These are phyloP conservation scores for Meta bourneti DNA, from an alignment of 2,888 invertebrate species.

Conservation along the genomic window DNA sequence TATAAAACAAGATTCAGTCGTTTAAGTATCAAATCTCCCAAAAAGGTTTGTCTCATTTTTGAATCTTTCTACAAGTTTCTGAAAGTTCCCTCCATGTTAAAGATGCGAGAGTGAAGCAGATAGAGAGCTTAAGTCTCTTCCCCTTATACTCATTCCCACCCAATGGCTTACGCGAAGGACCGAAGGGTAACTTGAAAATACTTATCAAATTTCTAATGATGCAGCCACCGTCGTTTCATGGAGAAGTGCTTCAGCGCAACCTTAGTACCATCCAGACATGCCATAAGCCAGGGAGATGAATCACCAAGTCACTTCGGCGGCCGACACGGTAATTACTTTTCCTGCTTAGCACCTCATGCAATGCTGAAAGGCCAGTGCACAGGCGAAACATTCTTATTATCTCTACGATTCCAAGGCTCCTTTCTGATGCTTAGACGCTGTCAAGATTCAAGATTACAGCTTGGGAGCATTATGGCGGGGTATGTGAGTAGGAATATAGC, in stretches of 20 bases:
- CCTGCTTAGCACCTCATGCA: neutral
- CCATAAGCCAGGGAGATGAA: neutral
- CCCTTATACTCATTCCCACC: neutral
- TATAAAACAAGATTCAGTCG: neutral
- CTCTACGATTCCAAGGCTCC: neutral
- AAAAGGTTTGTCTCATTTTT: neutral
- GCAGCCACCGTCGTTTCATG: neutral
- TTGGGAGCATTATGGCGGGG: neutral
- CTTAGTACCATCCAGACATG: neutral
- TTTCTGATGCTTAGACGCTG: neutral
- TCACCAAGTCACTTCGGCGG: neutral
- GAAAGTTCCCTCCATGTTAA: neutral
- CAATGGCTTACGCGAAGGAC: neutral
- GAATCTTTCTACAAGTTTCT: neutral
- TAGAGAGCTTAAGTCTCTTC: neutral
- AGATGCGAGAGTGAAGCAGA: neutral
- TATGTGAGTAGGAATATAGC: neutral
- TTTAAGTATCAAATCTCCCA: neutral
- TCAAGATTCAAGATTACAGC: neutral
- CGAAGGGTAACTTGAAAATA: neutral
- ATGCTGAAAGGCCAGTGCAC: neutral
- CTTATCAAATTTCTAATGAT: slow-evolving; percentile 1
- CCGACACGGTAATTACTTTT: neutral
- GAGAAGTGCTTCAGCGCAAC: neutral
- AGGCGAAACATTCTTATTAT: neutral